phyloP scores from a whole-genome alignment of 2,888 invertebrate genomes.

The Dermolepida albohirtum region DNA sequence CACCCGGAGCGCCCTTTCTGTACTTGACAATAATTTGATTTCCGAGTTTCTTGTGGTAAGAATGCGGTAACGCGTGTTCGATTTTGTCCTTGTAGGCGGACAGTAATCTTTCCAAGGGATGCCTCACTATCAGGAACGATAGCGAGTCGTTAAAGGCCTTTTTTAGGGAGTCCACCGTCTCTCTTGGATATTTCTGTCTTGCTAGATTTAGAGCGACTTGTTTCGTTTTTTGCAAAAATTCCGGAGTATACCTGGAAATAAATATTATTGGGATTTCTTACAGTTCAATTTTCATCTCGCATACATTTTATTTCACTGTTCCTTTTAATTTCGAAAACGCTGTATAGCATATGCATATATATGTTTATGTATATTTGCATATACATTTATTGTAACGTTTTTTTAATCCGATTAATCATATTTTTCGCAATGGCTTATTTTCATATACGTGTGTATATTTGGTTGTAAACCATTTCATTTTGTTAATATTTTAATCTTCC shows the following conservation, averaged over 20 bases:
- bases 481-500: too few relatives aligned
- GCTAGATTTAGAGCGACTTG: constrained; percentile 83
- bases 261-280: too few relatives aligned
- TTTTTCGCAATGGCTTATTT: too few relatives aligned
- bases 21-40: constrained; percentile 82
- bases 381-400: too few relatives aligned
- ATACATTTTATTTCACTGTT: too few relatives aligned
- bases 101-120: constrained; percentile 83
- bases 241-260: constrained; percentile 73
- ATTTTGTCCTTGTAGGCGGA: constrained; percentile 89
- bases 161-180: constrained; percentile 76
- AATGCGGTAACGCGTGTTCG: constrained; percentile 83
- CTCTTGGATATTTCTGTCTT: constrained; percentile 82
- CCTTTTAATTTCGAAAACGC: too few relatives aligned
- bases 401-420: too few relatives aligned
- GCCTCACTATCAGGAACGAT: constrained; percentile 84
- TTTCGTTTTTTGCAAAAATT: constrained; percentile 81
- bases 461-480: too few relatives aligned
- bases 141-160: constrained; percentile 81
- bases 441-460: too few relatives aligned
- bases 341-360: too few relatives aligned
- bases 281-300: too few relatives aligned
- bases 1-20: constrained; percentile 59
- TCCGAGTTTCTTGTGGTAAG: constrained; percentile 84
- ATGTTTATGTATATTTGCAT: too few relatives aligned